Conservation (phyloP, 2,113 vertebrate genomes). For the Hydrolagus affinis region DNA sequence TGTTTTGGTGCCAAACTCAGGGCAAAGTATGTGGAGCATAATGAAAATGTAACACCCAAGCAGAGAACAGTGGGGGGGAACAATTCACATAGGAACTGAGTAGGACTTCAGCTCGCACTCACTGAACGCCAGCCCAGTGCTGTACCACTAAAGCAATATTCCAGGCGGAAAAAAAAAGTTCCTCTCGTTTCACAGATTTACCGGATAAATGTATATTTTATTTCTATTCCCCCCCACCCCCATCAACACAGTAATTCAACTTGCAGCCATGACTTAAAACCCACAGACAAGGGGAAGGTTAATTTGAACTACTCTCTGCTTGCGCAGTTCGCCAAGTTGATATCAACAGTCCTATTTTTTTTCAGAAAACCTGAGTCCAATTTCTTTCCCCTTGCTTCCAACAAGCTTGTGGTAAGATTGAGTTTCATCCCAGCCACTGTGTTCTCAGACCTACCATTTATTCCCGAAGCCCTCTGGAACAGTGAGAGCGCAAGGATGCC, state of each 20-base stretch:
- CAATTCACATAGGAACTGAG: background rate
- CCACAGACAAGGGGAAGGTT: background rate
- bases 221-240: background rate
- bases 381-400: background rate
- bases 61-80: background rate
- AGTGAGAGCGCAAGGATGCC: background rate
- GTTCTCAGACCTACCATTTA: background rate
- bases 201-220: background rate
- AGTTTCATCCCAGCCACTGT: constrained; percentile 4
- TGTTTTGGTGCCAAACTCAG: background rate
- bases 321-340: background rate
- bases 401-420: background rate
- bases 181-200: background rate
- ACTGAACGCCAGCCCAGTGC: background rate
- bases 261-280: background rate
- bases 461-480: background rate
- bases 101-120: background rate
- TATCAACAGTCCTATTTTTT: constrained; percentile 6
- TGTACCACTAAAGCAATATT: background rate
- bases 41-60: background rate
- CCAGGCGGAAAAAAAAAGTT: background rate
- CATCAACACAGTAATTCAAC: background rate
- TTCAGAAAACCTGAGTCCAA: background rate
- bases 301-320: background rate
- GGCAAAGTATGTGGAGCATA: background rate